Percentiles rank a stretch among this genome's conserved stretches.
Evolutionary conservation across 2,797 vertebrate genomes (phyloP).

Genomic region (Propithecus deckenii): DNA sequence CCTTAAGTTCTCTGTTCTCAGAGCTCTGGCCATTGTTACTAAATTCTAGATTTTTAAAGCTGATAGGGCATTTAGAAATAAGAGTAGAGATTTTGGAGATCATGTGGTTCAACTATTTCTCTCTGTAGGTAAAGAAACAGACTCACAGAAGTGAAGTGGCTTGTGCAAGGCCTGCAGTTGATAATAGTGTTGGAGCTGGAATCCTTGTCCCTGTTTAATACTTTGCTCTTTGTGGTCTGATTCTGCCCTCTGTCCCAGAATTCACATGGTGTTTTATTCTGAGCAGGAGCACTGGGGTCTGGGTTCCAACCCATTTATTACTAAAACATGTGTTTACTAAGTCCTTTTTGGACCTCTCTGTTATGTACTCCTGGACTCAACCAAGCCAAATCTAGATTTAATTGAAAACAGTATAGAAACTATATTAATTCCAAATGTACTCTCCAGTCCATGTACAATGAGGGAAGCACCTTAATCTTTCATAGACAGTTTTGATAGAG

Average conservation of each 20-base stretch:
- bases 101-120: background rate
- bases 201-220: background rate
- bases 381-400: conserved; percentile 37
- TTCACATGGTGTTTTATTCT: background rate
- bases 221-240: background rate
- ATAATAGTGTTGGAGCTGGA: background rate
- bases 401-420: conserved; percentile 49
- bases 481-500: conserved; percentile 14
- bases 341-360: background rate
- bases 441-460: background rate
- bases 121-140: background rate
- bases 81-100: background rate
- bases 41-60: background rate
- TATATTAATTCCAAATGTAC: conserved; percentile 25
- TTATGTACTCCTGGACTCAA: conserved; percentile 32
- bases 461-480: background rate
- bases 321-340: conserved; percentile 32
- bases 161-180: background rate
- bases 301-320: background rate
- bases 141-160: background rate
- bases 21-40: background rate
- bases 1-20: background rate
- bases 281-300: background rate
- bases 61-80: background rate
- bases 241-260: background rate